phyloP scores from a whole-genome alignment of 2,888 invertebrate species.

The Aquatica leii region DNA sequence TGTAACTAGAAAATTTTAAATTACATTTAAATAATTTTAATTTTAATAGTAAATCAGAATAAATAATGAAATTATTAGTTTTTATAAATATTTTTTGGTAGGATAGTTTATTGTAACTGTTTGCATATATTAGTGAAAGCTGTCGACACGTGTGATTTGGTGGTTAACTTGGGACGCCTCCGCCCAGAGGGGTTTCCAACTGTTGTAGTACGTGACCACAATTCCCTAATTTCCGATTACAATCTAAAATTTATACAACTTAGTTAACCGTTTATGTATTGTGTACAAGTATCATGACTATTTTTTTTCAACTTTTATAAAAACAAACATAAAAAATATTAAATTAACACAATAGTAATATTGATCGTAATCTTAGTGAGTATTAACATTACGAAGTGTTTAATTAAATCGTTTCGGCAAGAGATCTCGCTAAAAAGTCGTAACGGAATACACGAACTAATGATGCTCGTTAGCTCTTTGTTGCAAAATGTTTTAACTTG shows the following conservation, averaged over 20 bases:
- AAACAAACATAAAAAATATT: neutral
- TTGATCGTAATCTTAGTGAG: slow-evolving; percentile 16
- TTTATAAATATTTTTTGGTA: neutral
- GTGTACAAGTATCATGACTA: too few relatives aligned
- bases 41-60: neutral
- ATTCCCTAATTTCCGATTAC: slow-evolving; percentile 25
- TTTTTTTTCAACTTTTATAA: too few relatives aligned
- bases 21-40: neutral
- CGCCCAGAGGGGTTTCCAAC: slow-evolving; percentile 23
- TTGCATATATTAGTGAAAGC: slow-evolving; percentile 23
- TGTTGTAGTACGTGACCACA: slow-evolving; percentile 27
- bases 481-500: slow-evolving; percentile 22
- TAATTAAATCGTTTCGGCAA: slow-evolving; percentile 29
- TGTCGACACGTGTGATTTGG: slow-evolving; percentile 29
- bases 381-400: slow-evolving; percentile 24
- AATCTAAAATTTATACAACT: slow-evolving; percentile 20
- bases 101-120: neutral
- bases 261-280: slow-evolving; percentile 19
- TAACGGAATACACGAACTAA: slow-evolving; percentile 23
- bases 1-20: slow-evolving; percentile 3
- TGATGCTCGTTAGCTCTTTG: slow-evolving; percentile 31
- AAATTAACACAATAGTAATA: slow-evolving; percentile 16
- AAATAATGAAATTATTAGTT: neutral
- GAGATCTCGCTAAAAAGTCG: slow-evolving; percentile 22
- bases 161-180: slow-evolving; percentile 23